A percentile compares a stretch with the other conserved stretches of the same genome.
Conservation (phyloP, 2,888 invertebrate species). For the Ferdinandea cuprea region DNA sequence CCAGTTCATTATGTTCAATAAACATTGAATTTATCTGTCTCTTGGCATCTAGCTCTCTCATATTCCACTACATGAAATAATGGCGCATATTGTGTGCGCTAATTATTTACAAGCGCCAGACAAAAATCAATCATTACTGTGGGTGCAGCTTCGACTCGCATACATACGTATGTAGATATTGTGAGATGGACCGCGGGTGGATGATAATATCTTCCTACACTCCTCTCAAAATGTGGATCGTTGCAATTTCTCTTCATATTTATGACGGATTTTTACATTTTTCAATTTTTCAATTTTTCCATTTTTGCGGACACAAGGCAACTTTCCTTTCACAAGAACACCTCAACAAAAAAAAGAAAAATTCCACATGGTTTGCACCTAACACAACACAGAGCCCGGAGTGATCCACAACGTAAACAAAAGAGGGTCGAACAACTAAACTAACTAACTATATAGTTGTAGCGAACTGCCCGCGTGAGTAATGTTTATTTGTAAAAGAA, state of each 20-base stretch:
- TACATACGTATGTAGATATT: no score
- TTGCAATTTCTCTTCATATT: slow-evolving; percentile 42
- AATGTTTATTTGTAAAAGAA: slow-evolving; percentile 51
- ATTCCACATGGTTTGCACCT: slow-evolving; percentile 44
- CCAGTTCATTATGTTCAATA: slow-evolving; percentile 55
- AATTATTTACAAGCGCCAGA: slow-evolving; percentile 13
- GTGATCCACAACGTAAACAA: slow-evolving; percentile 59
- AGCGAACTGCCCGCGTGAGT: slow-evolving; percentile 24
- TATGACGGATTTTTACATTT: slow-evolving; percentile 28
- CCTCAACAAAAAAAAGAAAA: no score
- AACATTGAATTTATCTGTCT: slow-evolving; percentile 33
- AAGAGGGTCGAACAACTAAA: slow-evolving; percentile 10
- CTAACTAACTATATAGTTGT: neutral
- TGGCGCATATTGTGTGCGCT: neutral
- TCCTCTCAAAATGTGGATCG: neutral
- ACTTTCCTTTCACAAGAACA: slow-evolving; percentile 30
- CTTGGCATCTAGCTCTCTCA: no score
- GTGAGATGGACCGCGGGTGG: neutral
- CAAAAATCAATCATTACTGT: slow-evolving; percentile 38
- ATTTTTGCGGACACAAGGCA: slow-evolving; percentile 34
- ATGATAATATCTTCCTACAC: neutral
- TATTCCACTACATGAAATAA: neutral
- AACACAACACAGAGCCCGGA: slow-evolving; percentile 49
- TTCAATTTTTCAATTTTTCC: no score
- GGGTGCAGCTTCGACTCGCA: slow-evolving; percentile 12